Base-by-base conservation (phyloP, 2,113 vertebrate species). In the Synchiropus splendidus region DNA sequence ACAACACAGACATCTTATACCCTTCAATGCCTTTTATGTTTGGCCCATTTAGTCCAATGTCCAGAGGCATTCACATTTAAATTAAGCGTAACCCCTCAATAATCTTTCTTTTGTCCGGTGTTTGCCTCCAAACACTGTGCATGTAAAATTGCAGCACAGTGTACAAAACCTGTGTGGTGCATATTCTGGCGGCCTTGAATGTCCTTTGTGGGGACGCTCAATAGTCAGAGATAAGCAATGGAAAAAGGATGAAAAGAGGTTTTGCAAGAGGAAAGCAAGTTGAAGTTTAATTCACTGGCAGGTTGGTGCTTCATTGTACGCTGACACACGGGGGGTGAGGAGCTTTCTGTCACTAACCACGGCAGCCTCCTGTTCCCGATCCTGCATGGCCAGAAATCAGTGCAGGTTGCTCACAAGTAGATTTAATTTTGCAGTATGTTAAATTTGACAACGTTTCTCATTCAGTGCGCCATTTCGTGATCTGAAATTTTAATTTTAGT, bases 261-360 rank as follows among this genome's bases (percentile, higher is more conserved):
- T 16, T 45, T 27, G 42, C 46, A 52, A 39, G 61, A 27, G 21
- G 39, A 15, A 15, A 56, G 38, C 17, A 43, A 32, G 40, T 51
- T 54, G 42, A 45, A 47, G 14, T 45, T 58, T 61, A 61, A 72
- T 60, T 47, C 47, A 39, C 47, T 48, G 53, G 33, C 54, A 57
- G 50, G 36, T 57, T 42, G 62, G 61, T 59, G 42, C 55, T n/a
- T n/a, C n/a, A n/a, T n/a, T n/a, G n/a, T n/a, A n/a, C n/a, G n/a
- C n/a, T n/a, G n/a, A 44, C 45, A 38, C 21, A 58, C 17, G 41
- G 42, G 44, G 53, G 49, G 67, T n/a, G 51, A 56, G 54, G 54
- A 38, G 15, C 31, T 51, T 33, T 12, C 44, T 36, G 21, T 37
- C 16, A 30, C 41, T 32, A 27, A 57, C 34, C 31, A 2, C 18